Evolutionary conservation across 2,113 vertebrate species (phyloP), one percentile per base, ranked within the genome.

Genomic region (Takifugu bimaculatus): DNA sequence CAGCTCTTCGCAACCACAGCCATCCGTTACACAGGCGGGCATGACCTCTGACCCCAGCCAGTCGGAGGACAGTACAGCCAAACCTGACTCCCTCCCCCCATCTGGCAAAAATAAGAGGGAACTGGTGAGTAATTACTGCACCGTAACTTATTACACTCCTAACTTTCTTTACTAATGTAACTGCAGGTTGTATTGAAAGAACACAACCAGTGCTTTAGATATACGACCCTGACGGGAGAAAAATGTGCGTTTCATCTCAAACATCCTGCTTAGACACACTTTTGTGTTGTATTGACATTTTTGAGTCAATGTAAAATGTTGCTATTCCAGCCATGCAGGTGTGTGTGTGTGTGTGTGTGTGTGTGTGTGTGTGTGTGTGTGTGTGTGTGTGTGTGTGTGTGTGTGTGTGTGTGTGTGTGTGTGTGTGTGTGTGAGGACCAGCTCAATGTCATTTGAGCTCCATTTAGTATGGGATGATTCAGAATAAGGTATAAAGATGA

Each of bases 21-120:
- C 44, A 4, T 35, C 63, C 1, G 0, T 42, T 12, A 13, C 55
- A 13, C 25, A 43, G 3, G 56, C 26, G 59, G 57, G 43, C 9
- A 3, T 52, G 51, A 68, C 72, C 68, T 67, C 79, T 68, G 77
- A 81, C 60, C 66, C 66, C 50, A 39, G 13, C 74, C 64, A 53
- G 15, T 52, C 39, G 0, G 70, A 70, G 52, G 66, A 73, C 11
- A 60, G 55, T n/a, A 29, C 45, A 14, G 52, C 59, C 53, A 86
- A 65, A 60, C 84, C 58, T 53, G 73, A 87, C 32, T 43, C 54
- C 1, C 11, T 63, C 14, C 48, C 45, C n/a, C 42, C 61, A 4
- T 49, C 29, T 52, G 80, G 57, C 72, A 88, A 79, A 60, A 84
- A 89, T 49, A 86, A 82, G 43, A 86, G 53, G 50, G 73, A 87